A percentile compares a stretch with the other conserved stretches of the same genome.
These are phyloP conservation scores for Ammodramus savannarum DNA, from an alignment of 2,113 vertebrate species.

Conservation along the genomic window DNA sequence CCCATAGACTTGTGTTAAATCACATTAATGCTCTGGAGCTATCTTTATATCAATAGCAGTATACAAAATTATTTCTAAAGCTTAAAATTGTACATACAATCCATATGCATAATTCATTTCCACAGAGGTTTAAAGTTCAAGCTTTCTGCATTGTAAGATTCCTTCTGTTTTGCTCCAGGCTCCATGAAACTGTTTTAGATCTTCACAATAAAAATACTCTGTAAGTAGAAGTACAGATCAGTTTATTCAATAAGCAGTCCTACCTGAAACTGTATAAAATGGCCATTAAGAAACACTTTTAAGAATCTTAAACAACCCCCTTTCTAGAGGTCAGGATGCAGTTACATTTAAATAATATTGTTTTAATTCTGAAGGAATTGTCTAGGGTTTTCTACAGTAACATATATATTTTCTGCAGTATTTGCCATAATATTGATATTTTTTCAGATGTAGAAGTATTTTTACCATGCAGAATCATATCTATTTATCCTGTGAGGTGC, in stretches of 20 bases:
- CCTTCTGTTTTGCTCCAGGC: not conserved
- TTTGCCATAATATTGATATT: not conserved
- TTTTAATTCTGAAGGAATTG: not conserved
- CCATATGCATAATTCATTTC: slow-evolving; percentile 15
- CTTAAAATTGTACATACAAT: not conserved
- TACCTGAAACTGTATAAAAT: not conserved
- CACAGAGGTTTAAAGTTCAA: not conserved
- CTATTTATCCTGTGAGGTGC: not conserved
- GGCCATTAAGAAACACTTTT: not conserved
- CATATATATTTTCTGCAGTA: not conserved
- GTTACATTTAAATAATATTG: not conserved
- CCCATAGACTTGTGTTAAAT: not conserved
- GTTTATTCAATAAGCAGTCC: not conserved
- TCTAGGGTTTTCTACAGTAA: not conserved
- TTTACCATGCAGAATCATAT: not conserved
- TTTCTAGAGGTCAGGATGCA: not conserved
- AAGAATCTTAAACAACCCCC: not conserved
- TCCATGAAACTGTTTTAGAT: not conserved
- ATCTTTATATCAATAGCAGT: not conserved
- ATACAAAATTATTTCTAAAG: not conserved
- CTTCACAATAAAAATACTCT: not conserved
- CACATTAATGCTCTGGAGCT: not conserved
- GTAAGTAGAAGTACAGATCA: not conserved
- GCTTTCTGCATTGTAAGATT: not conserved
- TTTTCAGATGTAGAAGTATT: not conserved